phyloP scores from a whole-genome alignment of 2,797 vertebrate species.

The Enteromius unitaeniatus region DNA sequence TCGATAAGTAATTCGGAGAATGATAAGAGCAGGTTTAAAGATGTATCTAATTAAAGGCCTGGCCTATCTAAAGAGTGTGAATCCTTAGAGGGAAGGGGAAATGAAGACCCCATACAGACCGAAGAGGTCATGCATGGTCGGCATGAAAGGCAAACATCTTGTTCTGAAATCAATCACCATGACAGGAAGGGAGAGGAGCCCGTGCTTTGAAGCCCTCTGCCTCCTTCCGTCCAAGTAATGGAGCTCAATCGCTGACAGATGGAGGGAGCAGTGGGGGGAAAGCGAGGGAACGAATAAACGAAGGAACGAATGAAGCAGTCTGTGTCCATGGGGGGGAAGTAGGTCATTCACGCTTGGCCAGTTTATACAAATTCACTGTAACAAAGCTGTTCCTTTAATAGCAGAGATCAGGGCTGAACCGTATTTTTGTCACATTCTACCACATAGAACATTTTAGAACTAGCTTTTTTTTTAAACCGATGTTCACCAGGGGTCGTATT shows the following conservation, averaged over 20 bases:
- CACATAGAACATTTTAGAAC: not conserved
- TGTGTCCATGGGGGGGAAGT: conserved; percentile 24
- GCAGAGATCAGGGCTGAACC: not conserved
- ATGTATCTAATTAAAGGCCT: conserved; percentile 43
- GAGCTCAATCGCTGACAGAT: conserved; percentile 72
- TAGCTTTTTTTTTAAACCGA: not conserved
- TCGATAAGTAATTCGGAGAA: conserved; percentile 15
- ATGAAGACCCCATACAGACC: conserved; percentile 49
- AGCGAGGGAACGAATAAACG: conserved; percentile 2
- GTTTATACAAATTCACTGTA: conserved; percentile 38
- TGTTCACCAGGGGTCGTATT: not conserved
- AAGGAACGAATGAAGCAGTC: conserved; percentile 39
- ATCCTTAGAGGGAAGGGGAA: conserved; percentile 41
- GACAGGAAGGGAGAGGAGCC: conserved; percentile 55
- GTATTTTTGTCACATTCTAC: not conserved
- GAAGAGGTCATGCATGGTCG: conserved; percentile 55
- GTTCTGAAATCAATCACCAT: conserved; percentile 61
- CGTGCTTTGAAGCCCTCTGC: conserved; percentile 62
- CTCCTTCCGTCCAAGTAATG: conserved; percentile 68
- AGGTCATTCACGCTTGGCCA: conserved; percentile 32
- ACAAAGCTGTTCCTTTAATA: conserved; percentile 29
- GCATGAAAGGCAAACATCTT: conserved; percentile 60
- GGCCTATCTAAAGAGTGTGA: conserved; percentile 51
- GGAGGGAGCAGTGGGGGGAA: conserved; percentile 56
- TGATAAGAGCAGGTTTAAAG: conserved; percentile 41